Evolutionary conservation across 2,797 vertebrate species (phyloP), one percentile per base, ranked within the genome.

Genomic region (Sebastes vulpes): DNA sequence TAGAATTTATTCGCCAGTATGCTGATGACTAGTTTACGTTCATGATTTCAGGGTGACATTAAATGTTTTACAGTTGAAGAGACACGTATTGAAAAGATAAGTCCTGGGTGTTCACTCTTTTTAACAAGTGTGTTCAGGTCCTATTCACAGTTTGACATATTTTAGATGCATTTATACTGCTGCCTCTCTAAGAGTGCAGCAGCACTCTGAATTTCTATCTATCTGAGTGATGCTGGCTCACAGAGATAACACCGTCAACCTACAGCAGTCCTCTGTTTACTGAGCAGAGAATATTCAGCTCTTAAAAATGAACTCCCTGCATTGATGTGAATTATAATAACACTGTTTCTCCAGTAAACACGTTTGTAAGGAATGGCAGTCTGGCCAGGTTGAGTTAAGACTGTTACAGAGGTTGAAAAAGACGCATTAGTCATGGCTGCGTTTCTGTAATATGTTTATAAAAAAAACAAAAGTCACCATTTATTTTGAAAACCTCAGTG

Each of bases 231-330:
- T 76, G 66, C 80, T 89, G 83, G 69, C 81, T 82, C 65, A 20
- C 1, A 38, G 65, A 82, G 88, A 91, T 90, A 92, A 88, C 65
- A 12, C 57, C 63, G 63, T 87, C 77, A 81, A 71, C 65, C 54
- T 26, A 42, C 54, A 72, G 68, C 79, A 70, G 59, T 42, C 42
- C 60, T 81, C 50, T 85, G 76, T 89, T 89, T 84, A 82, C 65
- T 16, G 16, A 70, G 61, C 61, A 5, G 42, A 81, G 69, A 72
- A 68, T 71, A 72, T 79, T 76, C 29, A 65, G 60, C 60, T 53
- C 32, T 61, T 54, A 69, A 80, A 82, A 77, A 86, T 67, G 66
- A 42, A 57, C 57, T 70, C n/a, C 3, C 31, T 29, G 29, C 50
- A 75, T 61, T 75, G 29, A 86, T 72, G 65, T 83, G 42, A 74